Percentiles rank a stretch among this genome's conserved stretches.
Conservation (phyloP, 2,797 vertebrate genomes). For the Sternarchorhynchus goeldii region DNA sequence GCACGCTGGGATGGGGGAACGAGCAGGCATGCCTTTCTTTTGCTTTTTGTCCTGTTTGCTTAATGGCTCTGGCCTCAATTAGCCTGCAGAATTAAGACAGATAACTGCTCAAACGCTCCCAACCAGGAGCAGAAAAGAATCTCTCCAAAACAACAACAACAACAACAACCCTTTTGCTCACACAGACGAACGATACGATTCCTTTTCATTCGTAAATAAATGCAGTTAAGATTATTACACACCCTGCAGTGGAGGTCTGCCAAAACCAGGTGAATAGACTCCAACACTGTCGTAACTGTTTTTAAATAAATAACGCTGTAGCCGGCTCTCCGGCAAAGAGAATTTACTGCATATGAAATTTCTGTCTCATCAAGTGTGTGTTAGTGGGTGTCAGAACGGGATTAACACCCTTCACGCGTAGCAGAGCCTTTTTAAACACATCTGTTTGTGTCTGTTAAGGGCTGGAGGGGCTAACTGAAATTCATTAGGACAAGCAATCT, state of each 20-base stretch:
- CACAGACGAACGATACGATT: constrained; percentile 53
- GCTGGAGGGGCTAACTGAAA: constrained; percentile 54
- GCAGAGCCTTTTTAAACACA: constrained; percentile 52
- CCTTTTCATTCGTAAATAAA: constrained; percentile 54
- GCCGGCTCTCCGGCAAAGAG: constrained; percentile 42
- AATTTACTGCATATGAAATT: constrained; percentile 54
- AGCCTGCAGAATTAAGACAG: constrained; percentile 72
- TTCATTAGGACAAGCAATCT: constrained; percentile 50
- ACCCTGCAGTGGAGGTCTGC: constrained; percentile 53
- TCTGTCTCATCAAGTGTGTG: constrained; percentile 44
- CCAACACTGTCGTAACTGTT: constrained; percentile 54
- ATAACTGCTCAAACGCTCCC: constrained; percentile 64
- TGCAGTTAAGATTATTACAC: constrained; percentile 62
- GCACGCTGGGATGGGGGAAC: constrained; percentile 63
- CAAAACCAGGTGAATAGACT: constrained; percentile 55
- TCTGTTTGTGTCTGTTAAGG: constrained; percentile 47
- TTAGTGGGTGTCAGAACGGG: constrained; percentile 50
- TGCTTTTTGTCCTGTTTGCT: constrained; percentile 40
- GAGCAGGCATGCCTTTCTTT: constrained; percentile 64
- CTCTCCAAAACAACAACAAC: too few relatives aligned
- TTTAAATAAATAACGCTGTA: constrained; percentile 57
- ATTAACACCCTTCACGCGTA: constrained; percentile 50
- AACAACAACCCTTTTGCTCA: constrained; percentile 28
- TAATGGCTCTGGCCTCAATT: constrained; percentile 74
- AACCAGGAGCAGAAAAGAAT: constrained; percentile 1